These are phyloP conservation scores for Callyntrura guangdongensis DNA, from an alignment of 2,888 invertebrate species.

Conservation along the genomic window DNA sequence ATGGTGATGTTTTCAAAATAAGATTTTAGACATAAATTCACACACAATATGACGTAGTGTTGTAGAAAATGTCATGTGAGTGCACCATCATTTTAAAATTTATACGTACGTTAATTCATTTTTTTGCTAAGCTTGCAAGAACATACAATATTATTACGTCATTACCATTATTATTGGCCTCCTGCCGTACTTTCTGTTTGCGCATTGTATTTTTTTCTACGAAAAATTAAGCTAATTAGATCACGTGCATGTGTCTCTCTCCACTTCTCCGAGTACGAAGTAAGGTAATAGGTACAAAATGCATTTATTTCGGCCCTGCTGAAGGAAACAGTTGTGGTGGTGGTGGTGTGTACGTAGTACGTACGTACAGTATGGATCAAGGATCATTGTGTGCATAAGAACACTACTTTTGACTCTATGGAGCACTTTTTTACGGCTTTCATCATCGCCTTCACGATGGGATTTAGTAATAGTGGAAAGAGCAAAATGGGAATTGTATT, in stretches of 20 bases:
- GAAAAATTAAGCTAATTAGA: constrained; percentile 72
- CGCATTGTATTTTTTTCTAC: constrained; percentile 58
- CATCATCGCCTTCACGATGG: neutral
- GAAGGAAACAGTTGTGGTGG: constrained; percentile 22
- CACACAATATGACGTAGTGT: constrained; percentile 4
- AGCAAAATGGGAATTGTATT: neutral
- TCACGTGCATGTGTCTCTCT: constrained; percentile 67
- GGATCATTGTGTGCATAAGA: constrained; percentile 12
- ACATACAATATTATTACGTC: constrained; percentile 37
- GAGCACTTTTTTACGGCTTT: constrained; percentile 47
- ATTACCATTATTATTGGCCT: constrained; percentile 56
- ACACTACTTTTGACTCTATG: neutral
- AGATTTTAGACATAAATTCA: neutral
- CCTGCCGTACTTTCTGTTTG: constrained; percentile 36
- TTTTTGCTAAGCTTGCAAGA: constrained; percentile 54
- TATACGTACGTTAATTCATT: constrained; percentile 19
- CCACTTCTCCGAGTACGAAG: neutral
- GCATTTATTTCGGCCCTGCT: constrained; percentile 2
- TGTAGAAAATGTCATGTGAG: neutral
- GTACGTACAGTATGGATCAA: neutral
- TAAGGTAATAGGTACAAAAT: constrained; percentile 3
- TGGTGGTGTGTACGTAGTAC: neutral
- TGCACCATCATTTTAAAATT: neutral
- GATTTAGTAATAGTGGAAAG: neutral
- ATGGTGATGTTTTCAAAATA: constrained; percentile 37